phyloP scores from a whole-genome alignment of 1,140 invertebrate genomes.

The Dinothrombium tinctorium region DNA sequence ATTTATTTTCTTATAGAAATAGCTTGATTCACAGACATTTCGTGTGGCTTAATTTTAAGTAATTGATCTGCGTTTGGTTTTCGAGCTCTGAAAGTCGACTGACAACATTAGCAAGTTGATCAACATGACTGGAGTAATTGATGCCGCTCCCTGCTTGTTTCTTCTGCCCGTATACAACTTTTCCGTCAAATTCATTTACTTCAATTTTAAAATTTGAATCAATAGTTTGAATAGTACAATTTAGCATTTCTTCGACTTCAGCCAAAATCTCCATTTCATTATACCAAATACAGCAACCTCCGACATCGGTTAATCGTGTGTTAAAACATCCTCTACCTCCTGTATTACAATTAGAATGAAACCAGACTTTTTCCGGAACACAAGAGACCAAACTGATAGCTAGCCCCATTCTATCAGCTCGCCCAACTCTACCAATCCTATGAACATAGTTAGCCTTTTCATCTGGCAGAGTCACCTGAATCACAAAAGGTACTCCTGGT shows the following conservation, averaged over 20 bases:
- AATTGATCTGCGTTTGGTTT: slow-evolving; percentile 55
- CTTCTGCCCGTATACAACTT: slow-evolving; percentile 86
- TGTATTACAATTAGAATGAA: slow-evolving; percentile 68
- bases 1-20: too few relatives aligned
- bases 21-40: too few relatives aligned
- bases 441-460: slow-evolving; percentile 99
- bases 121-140: slow-evolving; percentile 55
- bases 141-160: slow-evolving; percentile 22
- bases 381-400: slow-evolving; percentile 83
- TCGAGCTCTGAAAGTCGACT: slow-evolving; percentile 54
- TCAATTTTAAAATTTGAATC: slow-evolving; percentile 67
- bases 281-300: slow-evolving; percentile 95
- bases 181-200: slow-evolving; percentile 89
- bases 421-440: slow-evolving; percentile 87
- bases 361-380: slow-evolving; percentile 93
- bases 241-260: slow-evolving; percentile 96
- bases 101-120: slow-evolving; percentile 64
- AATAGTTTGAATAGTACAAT: slow-evolving; percentile 68
- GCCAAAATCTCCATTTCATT: slow-evolving; percentile 76
- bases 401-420: slow-evolving; percentile 94
- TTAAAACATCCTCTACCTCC: slow-evolving; percentile 77
- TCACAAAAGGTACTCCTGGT: slow-evolving; percentile 76
- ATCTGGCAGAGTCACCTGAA: slow-evolving; percentile 91
- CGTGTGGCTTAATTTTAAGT: slow-evolving; percentile 49
- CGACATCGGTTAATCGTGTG: slow-evolving; percentile 53